These are phyloP conservation scores for Phenganax subtilis DNA, from an alignment of 92 coral and sea anemone genomes.

Conservation along the genomic window DNA sequence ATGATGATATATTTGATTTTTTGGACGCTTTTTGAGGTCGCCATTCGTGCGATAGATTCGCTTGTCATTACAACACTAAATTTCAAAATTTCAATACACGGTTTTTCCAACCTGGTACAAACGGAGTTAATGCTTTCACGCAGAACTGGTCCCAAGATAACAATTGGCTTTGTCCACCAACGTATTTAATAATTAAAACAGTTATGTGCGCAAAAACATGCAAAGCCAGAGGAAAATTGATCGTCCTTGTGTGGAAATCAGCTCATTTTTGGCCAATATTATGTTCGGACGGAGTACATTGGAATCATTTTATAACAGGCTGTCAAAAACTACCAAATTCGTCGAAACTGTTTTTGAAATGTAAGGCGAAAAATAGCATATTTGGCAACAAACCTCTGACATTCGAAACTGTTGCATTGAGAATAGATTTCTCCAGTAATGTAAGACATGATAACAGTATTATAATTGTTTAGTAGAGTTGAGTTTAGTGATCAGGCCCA, in stretches of 20 bases:
- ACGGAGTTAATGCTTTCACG: constrained; percentile 60
- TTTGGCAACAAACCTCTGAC: constrained; percentile 44
- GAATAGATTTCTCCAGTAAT: constrained; percentile 35
- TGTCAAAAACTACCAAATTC: constrained; percentile 34
- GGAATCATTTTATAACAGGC: constrained; percentile 52
- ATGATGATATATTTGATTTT: constrained; percentile 40
- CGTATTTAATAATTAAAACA: constrained; percentile 14
- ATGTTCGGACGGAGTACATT: constrained; percentile 49
- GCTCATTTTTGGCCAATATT: constrained; percentile 56
- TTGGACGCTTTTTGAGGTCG: constrained; percentile 54
- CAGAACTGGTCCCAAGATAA: constrained; percentile 33
- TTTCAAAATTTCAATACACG: constrained; percentile 37
- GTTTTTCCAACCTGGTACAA: constrained; percentile 51
- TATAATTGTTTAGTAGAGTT: no score
- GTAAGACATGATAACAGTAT: no score
- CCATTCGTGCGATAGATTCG: constrained; percentile 47
- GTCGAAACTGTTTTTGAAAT: constrained; percentile 27
- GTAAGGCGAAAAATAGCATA: constrained; percentile 36
- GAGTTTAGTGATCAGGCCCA: no score
- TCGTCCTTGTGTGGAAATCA: constrained; percentile 54
- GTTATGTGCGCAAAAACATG: constrained; percentile 38
- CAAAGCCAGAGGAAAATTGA: constrained; percentile 39
- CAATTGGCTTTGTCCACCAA: constrained; percentile 30
- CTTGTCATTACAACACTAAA: constrained; percentile 51
- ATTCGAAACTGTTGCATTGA: constrained; percentile 42